These are phyloP conservation scores for Dysidea cf. avara DNA, from an alignment of 37 sponge, comb jelly and placozoan genomes.

Conservation along the genomic window DNA sequence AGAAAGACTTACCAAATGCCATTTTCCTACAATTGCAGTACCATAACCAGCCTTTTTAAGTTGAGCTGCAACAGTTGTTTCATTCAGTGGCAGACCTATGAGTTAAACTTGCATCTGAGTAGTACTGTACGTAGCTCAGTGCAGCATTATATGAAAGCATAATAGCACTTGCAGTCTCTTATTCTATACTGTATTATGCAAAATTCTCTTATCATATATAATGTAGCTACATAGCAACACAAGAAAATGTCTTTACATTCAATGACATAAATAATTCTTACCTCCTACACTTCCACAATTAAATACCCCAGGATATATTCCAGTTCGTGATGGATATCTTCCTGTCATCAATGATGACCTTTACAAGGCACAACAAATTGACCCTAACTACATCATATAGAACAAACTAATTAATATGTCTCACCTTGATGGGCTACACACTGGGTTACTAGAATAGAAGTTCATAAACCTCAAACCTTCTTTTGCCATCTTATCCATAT, in stretches of 20 bases:
- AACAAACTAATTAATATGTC: background rate
- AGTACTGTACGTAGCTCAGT: background rate
- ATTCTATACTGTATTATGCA: too few species aligned
- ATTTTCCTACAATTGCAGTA: conserved; percentile 62
- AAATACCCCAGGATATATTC: conserved; percentile 74
- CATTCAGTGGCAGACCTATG: conserved; percentile 39
- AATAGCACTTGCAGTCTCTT: too few species aligned
- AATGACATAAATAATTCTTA: background rate
- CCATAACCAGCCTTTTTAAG: conserved; percentile 52
- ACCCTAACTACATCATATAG: too few species aligned
- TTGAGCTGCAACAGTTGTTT: conserved; percentile 38
- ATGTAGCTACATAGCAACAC: too few species aligned
- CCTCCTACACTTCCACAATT: conserved; percentile 41
- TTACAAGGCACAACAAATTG: background rate
- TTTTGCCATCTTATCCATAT: conserved; percentile 63
- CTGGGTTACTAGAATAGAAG: conserved; percentile 65
- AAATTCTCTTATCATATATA: too few species aligned
- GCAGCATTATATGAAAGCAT: too few species aligned
- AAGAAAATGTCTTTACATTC: too few species aligned
- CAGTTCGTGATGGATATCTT: conserved; percentile 64
- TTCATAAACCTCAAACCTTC: conserved; percentile 60
- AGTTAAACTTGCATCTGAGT: background rate
- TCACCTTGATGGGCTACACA: conserved; percentile 72
- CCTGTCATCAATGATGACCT: conserved; percentile 73
- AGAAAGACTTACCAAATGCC: conserved; percentile 46